Evolutionary conservation across 2,888 invertebrate genomes (phyloP).

Genomic region (Toxonevra muliebris): DNA sequence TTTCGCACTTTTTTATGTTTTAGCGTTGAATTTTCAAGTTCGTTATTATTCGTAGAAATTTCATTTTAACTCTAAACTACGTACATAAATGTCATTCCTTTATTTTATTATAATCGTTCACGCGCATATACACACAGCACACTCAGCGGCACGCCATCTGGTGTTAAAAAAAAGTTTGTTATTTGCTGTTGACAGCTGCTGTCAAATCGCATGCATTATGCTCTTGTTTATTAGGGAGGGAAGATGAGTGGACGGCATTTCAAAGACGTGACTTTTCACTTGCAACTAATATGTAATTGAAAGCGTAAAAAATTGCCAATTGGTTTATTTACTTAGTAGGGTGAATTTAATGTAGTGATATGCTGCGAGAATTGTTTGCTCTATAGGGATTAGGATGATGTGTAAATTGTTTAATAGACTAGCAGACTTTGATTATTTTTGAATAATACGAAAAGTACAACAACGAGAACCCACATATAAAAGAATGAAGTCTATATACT

Average conservation of each 20-base stretch:
- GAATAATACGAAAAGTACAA: too few relatives aligned
- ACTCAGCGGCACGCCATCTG: background rate
- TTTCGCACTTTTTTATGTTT: conserved; percentile 24
- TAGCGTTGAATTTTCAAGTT: background rate
- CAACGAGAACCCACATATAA: too few relatives aligned
- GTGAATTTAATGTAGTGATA: too few relatives aligned
- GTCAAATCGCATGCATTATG: conserved; percentile 17
- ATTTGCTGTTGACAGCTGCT: conserved; percentile 24
- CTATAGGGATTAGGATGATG: too few relatives aligned
- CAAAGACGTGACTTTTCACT: background rate
- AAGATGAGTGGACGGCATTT: background rate
- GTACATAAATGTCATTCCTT: background rate
- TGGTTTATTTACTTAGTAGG: too few relatives aligned
- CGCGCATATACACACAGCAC: background rate
- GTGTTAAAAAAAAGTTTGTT: background rate
- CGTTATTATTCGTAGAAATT: background rate
- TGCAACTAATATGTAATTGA: too few relatives aligned
- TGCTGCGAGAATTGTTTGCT: too few relatives aligned
- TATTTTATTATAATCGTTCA: conserved; percentile 3
- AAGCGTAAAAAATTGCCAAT: too few relatives aligned
- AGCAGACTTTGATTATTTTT: too few relatives aligned
- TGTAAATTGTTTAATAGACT: too few relatives aligned
- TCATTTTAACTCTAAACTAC: too few relatives aligned
- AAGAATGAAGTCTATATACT: too few relatives aligned
- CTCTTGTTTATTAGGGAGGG: background rate